A percentile compares a stretch with the other conserved stretches of the same genome.
These are phyloP conservation scores for Nyctibius bracteatus DNA, from an alignment of 2,113 vertebrate species.

Conservation along the genomic window DNA sequence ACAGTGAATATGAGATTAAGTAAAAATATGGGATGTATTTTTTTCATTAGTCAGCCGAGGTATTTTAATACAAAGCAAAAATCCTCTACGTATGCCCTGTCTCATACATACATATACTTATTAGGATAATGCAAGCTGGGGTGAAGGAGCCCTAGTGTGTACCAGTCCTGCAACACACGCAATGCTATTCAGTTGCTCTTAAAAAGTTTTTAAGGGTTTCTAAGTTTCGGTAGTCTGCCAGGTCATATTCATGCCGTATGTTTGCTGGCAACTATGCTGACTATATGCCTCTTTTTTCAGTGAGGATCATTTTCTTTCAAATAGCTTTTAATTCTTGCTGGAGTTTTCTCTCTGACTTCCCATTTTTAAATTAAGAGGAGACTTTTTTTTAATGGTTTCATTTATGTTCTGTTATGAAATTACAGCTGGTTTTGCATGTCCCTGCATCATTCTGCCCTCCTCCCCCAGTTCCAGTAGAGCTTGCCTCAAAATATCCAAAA, in stretches of 20 bases:
- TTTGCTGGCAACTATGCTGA: background rate
- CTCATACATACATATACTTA: fast-evolving
- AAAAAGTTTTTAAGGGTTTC: background rate
- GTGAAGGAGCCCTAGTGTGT: background rate
- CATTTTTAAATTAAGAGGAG: background rate
- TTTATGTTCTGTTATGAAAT: background rate
- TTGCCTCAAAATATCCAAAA: background rate
- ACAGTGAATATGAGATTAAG: background rate
- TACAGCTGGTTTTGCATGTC: background rate
- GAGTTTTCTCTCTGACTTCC: background rate
- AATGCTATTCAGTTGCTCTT: background rate
- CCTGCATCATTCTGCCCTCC: background rate
- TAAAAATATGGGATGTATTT: background rate
- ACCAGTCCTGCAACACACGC: background rate
- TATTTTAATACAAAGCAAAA: background rate
- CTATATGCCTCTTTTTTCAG: background rate
- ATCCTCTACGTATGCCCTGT: background rate
- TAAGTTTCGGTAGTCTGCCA: background rate
- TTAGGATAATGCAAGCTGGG: background rate
- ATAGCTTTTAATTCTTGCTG: background rate
- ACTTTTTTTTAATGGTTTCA: background rate
- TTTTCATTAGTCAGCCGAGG: background rate
- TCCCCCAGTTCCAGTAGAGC: background rate
- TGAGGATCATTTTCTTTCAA: background rate
- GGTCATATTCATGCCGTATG: background rate